Percentiles rank a stretch among this genome's conserved stretches.
Conservation (phyloP, 2,113 vertebrate species). For the Anseranas semipalmata region DNA sequence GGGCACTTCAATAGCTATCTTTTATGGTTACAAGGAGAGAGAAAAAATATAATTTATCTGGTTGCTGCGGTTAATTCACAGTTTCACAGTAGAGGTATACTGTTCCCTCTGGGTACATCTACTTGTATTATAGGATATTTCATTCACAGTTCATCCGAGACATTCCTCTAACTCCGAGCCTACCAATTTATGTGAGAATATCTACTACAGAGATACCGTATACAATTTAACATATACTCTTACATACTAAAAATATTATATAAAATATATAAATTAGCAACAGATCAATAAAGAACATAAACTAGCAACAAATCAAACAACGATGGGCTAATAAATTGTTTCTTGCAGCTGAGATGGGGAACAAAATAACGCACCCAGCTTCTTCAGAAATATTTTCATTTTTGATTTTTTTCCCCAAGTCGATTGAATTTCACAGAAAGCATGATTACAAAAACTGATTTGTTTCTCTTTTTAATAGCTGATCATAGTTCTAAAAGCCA, state of each 20-base stretch:
- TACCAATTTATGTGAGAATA: background rate
- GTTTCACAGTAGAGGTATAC: slow-evolving; percentile 57
- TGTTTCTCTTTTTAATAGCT: background rate
- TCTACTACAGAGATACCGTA: background rate
- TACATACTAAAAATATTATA: background rate
- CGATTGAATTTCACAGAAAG: background rate
- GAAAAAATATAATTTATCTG: slow-evolving; percentile 62
- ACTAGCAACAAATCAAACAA: background rate
- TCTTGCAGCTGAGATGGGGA: background rate
- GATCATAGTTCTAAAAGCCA: background rate
- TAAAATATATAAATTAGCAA: background rate
- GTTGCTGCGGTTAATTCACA: slow-evolving; percentile 58
- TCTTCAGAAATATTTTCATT: background rate
- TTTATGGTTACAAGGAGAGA: slow-evolving; percentile 58
- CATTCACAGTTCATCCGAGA: slow-evolving; percentile 45
- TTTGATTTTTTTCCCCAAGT: background rate
- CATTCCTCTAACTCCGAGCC: background rate
- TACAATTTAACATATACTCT: background rate
- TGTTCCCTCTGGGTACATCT: slow-evolving; percentile 50
- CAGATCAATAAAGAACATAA: background rate
- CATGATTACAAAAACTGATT: background rate
- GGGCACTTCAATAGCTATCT: slow-evolving; percentile 49
- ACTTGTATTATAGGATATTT: slow-evolving; percentile 50
- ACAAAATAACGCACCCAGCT: background rate
- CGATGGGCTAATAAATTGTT: background rate